Evolutionary conservation across 2,113 vertebrate genomes (phyloP), one percentile per base, ranked within the genome.

Genomic region (Trichomycterus rosablanca): DNA sequence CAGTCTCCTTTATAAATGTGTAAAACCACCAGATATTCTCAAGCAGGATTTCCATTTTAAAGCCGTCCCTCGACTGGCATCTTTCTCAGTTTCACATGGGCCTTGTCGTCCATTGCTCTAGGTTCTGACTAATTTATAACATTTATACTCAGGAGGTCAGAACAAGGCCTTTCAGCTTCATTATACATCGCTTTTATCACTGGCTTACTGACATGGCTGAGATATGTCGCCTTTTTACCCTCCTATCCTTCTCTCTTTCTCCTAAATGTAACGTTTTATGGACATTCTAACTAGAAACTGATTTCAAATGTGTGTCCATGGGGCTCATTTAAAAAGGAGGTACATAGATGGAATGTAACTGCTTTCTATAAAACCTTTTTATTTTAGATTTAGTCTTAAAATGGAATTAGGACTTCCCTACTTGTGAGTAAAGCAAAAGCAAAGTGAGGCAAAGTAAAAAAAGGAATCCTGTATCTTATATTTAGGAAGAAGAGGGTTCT

Each of bases 121-220:
- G 48, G 19, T 43, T 72, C 58, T 74, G 57, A 75, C 69, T 77
- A 77, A 77, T 79, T 76, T 57, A 76, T 76, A 63, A 62, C 73
- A 67, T 72, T 79, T 72, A 76, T 74, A 66, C 84, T 83, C 83
- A 76, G 76, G 86, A 85, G 85, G 81, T 80, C 76, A 72, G 81
- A 81, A 76, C 76, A 50, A 79, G 80, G 77, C 79, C 78, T 83
- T 83, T 81, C 30, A 74, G 76, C 48, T 77, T 84, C 80, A 85
- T 88, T 88, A 86, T 75, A 32, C 50, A 0, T 3, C 3, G 59
- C 83, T 86, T 85, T 86, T 80, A 87, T 87, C 84, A 79, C 66
- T 18, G 58, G 50, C 26, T 61, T 48, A 3, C 80, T 76, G 83
- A 84, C 81, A 81, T 80, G 80, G 82, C 80, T 83, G 71, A 81